Evolutionary conservation across 2,113 vertebrate species (phyloP), one percentile per base, ranked within the genome.

Genomic region (Microcebus lehilahytsara): DNA sequence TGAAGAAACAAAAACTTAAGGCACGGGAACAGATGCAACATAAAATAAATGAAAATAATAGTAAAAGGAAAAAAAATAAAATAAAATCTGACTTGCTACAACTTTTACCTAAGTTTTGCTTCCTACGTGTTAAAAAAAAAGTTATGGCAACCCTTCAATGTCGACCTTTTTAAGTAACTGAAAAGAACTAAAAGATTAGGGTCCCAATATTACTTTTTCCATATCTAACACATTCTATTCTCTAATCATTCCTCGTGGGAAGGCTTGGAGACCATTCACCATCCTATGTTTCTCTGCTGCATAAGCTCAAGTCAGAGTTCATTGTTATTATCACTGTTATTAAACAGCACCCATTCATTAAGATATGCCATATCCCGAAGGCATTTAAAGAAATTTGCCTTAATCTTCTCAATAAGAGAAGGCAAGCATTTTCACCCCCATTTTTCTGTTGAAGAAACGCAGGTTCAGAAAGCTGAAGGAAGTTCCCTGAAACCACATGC

Each of bases 391-490:
- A 60, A 69, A 56, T 23, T 42, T 84, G n/a, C 27, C 85, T 94
- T 78, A 67, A 53, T 92, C 32, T n/a, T 92, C 40, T 60, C 46
- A 85, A 42, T 17, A 32, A 89, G 23, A 32, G 34, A 5, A 78
- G 56, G 37, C 42, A 80, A 91, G 27, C 66, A 90, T 53, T 74
- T 88, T 64, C 42, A 93, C 10, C 7, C 10, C 23, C 17, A 85
- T 9, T 90, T 96, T 87, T 74, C 89, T 85, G 67, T 53, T 74
- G 5, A 92, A 91, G 37, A 85, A 71, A 83, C 7, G 2, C 7
- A 96, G 0, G 49, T 96, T 89, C 34, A 17, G 40, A 97, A 84
- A 56, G 16, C 51, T 40, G 81, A 98, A 93, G 96, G 46, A 97
- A 20, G 58, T 95, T 96, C 75, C 62, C 22, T 0, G 7, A 1